Evolutionary conservation across 2,797 vertebrate species (phyloP), one percentile per base, ranked within the genome.

Genomic region (Cossypha dichroa): DNA sequence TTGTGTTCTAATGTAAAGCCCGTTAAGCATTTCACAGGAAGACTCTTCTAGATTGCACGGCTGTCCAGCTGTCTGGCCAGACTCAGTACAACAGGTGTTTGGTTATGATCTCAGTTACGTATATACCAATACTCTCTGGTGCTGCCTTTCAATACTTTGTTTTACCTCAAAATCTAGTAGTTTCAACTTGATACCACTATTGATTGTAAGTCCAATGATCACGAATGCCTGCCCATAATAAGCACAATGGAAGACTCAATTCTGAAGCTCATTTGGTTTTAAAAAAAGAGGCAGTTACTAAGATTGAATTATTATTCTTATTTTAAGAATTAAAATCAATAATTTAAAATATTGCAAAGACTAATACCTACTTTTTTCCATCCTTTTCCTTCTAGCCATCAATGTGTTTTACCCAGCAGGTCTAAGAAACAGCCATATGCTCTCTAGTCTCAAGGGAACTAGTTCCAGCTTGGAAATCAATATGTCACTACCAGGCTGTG

Each of bases 401-500:
- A 90, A 43, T 43, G 70, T 92, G 68, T 81, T 97, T 95, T 88
- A 74, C 52, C 67, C 79, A 95, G 76, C 81, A 95, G 81, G 43
- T 96, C 92, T 95, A 63, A 86, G 31, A 78, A 92, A 86, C 73
- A 96, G 84, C 89, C 94, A 93, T 96, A 96, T 97, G 96, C 83
- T 96, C 38, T 95, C 22, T 78, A 45, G 60, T 96, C 97, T 95
- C 96, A 55, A 93, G 90, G 92, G 95, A 88, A 55, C 91, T 31
- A 75, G 75, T 67, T 92, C 67, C 94, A 96, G 85, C 92, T 91
- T 90, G 96, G 95, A 96, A 97, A 97, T 97, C 97, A 97, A 77
- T 97, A 92, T 95, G 87, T 91, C 91, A 81, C 86, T 94, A 92
- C 81, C 78, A 97, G 92, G 79, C 79, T 95, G 60, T 88, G 89